Conservation (phyloP, 2,113 vertebrate species). For the Atherinomorus stipes region DNA sequence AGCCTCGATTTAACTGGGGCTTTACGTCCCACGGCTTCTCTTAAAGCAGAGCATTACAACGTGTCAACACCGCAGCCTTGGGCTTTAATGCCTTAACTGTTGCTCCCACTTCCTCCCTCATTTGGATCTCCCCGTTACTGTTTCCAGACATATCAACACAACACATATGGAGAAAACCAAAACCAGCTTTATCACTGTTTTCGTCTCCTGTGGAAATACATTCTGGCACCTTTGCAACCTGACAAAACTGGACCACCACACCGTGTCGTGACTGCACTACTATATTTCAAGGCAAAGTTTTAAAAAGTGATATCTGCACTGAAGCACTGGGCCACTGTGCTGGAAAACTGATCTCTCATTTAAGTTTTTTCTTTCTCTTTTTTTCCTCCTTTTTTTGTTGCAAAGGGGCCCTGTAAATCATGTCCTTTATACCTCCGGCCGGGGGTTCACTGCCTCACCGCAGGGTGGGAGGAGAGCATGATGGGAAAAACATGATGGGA, state of each 20-base stretch:
- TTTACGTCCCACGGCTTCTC: conserved; percentile 20
- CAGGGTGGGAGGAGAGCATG: conserved; percentile 75
- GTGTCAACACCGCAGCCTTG: conserved; percentile 30
- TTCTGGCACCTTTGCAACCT: conserved; percentile 54
- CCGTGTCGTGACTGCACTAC: neutral
- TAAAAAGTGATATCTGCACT: conserved; percentile 37
- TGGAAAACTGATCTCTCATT: conserved; percentile 70
- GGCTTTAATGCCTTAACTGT: conserved; percentile 23
- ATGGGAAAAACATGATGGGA: conserved; percentile 79
- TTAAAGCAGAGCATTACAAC: conserved; percentile 36
- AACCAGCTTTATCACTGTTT: conserved; percentile 44
- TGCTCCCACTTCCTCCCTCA: conserved; percentile 45
- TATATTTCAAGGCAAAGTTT: conserved; percentile 47
- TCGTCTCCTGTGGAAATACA: conserved; percentile 42
- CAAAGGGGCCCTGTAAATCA: conserved; percentile 74
- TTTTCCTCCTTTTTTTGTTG: conserved; percentile 46
- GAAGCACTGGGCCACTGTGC: conserved; percentile 49
- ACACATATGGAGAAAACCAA: conserved; percentile 43
- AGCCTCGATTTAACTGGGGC: conserved; percentile 29
- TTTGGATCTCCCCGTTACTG: conserved; percentile 25
- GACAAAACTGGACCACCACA: conserved; percentile 61
- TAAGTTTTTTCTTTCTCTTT: conserved; percentile 40
- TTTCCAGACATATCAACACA: conserved; percentile 51
- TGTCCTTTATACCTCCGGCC: conserved; percentile 80
- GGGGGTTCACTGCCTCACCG: conserved; percentile 72